Evolutionary conservation across 2,888 invertebrate species (phyloP), one percentile per base, ranked within the genome.

Genomic region (Oscheius sp.): DNA sequence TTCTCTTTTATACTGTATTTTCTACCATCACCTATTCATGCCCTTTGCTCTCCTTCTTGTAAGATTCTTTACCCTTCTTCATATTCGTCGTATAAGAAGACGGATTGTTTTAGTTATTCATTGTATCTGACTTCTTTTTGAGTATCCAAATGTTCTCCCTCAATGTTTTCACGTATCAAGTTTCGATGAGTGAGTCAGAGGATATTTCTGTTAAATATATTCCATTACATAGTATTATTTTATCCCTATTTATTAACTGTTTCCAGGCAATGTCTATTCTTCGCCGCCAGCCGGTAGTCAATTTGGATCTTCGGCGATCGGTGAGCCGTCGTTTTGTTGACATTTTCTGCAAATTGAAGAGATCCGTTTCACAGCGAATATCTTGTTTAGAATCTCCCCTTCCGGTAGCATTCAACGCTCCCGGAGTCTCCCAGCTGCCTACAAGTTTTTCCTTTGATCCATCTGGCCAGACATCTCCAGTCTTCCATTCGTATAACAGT

Each of bases 401-500:
- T 41, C 59, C 59, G 14, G 14, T 12, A n/a, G 14, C 59, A 8
- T 59, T 59, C 26, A 59, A 59, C 28, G 30, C 59, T 1, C 59
- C 59, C n/a, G 8, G 28, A 3, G 59, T 22, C n/a, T 17, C 12
- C 14, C 44, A 41, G 26, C 45, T 67, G 20, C 67, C 67, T 4
- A 30, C 59, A 32, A 45, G 63, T 2, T 73, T 67, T 67, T 50
- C 67, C 17, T 73, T 66, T 54, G 62, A 70, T 32, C 69, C 64
- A 5, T 65, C 63, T 22, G 47, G 51, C 4, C 71, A 66, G 32
- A 49, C 49, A 30, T 24, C 67, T 20, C 49, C 65, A 5, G 67
- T 64, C 38, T 75, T 75, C 56, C 71, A 73, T 49, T 56, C 68
- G 4, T 75, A 75, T 45, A 71, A 73, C 24, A 71, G 70, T 14